These are phyloP conservation scores for Euspilapteryx auroguttella DNA, from an alignment of 2,888 invertebrate species.

Conservation along the genomic window DNA sequence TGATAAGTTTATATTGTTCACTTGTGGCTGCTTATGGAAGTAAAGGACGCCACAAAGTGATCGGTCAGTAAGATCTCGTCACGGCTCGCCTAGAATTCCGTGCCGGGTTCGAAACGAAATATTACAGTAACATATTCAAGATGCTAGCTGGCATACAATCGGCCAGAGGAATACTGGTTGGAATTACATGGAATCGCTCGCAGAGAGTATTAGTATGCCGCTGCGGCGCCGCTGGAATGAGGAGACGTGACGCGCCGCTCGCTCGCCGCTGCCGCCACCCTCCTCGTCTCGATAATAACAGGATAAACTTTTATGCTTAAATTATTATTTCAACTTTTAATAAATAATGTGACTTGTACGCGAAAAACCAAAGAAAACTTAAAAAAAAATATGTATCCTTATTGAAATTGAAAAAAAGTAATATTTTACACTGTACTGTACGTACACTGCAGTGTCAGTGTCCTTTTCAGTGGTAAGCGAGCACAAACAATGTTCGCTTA, in stretches of 20 bases:
- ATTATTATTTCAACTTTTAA: background rate
- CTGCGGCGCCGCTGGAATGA: slow-evolving; percentile 46
- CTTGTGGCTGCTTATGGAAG: no score
- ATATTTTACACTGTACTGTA: no score
- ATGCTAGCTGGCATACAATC: slow-evolving; percentile 35
- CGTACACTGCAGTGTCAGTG: no score
- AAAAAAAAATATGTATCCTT: no score
- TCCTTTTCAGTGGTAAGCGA: background rate
- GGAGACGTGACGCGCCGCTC: slow-evolving; percentile 34
- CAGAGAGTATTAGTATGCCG: slow-evolving; percentile 51
- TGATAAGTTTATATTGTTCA: no score
- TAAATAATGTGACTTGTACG: no score
- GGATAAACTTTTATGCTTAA: slow-evolving; percentile 9
- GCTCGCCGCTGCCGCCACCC: slow-evolving; percentile 16
- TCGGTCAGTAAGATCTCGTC: slow-evolving; percentile 1
- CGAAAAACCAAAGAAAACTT: no score
- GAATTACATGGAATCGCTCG: slow-evolving; percentile 48
- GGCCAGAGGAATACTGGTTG: slow-evolving; percentile 27
- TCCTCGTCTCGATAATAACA: slow-evolving; percentile 26
- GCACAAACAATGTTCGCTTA: background rate
- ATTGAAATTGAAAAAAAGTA: no score
- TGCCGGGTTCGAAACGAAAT: slow-evolving; percentile 13
- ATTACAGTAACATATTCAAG: slow-evolving; percentile 45
- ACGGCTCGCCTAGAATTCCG: slow-evolving; percentile 10
- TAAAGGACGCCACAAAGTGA: no score